Base-by-base conservation (phyloP, 1,140 invertebrate genomes). In the Camponotus floridanus region DNA sequence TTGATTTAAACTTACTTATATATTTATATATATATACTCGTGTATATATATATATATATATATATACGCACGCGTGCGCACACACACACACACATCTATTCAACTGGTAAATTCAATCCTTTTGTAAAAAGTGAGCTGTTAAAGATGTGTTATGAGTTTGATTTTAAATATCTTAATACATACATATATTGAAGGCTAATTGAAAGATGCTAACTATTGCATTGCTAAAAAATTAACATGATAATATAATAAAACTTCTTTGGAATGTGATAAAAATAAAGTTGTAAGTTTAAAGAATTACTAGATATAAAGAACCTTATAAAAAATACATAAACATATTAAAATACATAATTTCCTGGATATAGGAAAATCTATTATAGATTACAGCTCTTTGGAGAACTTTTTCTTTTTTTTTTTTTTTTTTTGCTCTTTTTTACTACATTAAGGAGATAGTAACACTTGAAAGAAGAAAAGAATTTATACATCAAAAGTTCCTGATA, bases 311-410 rank as follows among this genome's bases (percentile, higher is more conserved):
- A 87, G 48, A 71, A 51, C 26, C 26, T 26, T 86, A 78, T 39
- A 39, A 26, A 26, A 26, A 26, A 26, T 26, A 26, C 26, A 26
- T 26, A 88, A 86, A 65, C 79, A 71, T 76, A 76, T 79, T 86
- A 64, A 74, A 91, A 61, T 85, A 88, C 76, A 67, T 90, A 78
- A 62, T 71, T 87, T 85, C 61, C 64, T 88, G 65, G 36, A 85
- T 88, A 85, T 90, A 89, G 74, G 64, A 26, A 59, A 26, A 87
- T 85, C 59, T 88, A 90, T 92, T 86, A 90, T 86, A 90, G 87
- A 88, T 91, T 87, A 83, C 76, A 91, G 85, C 85, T 91, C 78
- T 86, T 85, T 15, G 61, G 70, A 61, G 59, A 42, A 71, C 9
- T 51, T 8, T 15, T 13, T 3, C 45, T 48, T 48, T 48, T 15